Percentiles rank a stretch among this genome's conserved stretches.
These are phyloP conservation scores for Octonoba sinensis DNA, from an alignment of 2,888 invertebrate genomes.

Conservation along the genomic window DNA sequence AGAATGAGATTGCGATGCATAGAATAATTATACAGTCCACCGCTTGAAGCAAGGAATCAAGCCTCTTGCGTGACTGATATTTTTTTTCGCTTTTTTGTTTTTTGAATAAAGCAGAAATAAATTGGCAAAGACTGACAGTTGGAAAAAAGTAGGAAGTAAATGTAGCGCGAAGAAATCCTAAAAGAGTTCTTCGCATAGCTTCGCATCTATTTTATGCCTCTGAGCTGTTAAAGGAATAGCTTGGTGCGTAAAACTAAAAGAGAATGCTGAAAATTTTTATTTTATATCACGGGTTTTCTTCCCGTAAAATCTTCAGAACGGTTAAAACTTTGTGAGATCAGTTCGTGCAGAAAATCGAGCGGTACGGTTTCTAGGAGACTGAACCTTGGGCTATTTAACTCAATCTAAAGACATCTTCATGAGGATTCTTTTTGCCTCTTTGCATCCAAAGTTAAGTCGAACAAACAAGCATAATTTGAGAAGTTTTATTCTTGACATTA, in stretches of 20 bases:
- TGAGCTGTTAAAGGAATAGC: slow-evolving; percentile 46
- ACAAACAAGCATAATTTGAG: too few relatives aligned
- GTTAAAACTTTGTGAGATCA: slow-evolving; percentile 51
- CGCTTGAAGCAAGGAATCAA: slow-evolving; percentile 21
- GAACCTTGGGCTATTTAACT: slow-evolving; percentile 45
- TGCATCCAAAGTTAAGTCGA: too few relatives aligned
- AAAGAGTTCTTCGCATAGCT: slow-evolving; percentile 12
- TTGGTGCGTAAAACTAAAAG: slow-evolving; percentile 53
- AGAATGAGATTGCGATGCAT: slow-evolving; percentile 11
- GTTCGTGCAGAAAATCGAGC: slow-evolving; percentile 59
- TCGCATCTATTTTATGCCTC: slow-evolving; percentile 46
- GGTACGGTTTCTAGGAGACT: slow-evolving; percentile 45
- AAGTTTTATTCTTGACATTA: too few relatives aligned
- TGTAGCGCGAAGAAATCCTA: slow-evolving; percentile 45
- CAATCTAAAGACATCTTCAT: slow-evolving; percentile 18
- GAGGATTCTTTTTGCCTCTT: too few relatives aligned
- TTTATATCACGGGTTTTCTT: slow-evolving; percentile 38
- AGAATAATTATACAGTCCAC: slow-evolving; percentile 43
- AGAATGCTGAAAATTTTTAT: slow-evolving; percentile 39
- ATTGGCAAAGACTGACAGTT: slow-evolving; percentile 20
- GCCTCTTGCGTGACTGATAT: neutral
- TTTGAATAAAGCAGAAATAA: slow-evolving; percentile 13
- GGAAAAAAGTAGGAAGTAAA: slow-evolving; percentile 42
- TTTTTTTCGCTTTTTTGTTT: slow-evolving; percentile 10
- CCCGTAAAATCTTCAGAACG: slow-evolving; percentile 37